A percentile compares a stretch with the other conserved stretches of the same genome.
phyloP scores from a whole-genome alignment of 2,797 vertebrate species.

The Melanogrammus aeglefinus region DNA sequence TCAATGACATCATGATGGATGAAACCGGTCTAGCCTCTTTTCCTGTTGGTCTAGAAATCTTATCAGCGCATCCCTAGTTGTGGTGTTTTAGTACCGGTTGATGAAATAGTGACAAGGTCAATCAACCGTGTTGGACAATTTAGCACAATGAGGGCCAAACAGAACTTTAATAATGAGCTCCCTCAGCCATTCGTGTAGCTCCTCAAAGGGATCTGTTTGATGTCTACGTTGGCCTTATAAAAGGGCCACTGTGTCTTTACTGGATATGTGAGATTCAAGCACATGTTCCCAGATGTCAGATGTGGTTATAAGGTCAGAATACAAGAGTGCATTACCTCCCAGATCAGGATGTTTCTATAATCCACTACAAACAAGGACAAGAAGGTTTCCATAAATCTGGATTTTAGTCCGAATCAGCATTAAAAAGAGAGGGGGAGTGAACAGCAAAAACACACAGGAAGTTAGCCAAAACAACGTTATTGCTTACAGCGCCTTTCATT shows the following conservation, averaged over 20 bases:
- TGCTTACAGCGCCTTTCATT: too few relatives aligned
- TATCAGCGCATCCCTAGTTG: neutral
- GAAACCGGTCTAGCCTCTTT: too few relatives aligned
- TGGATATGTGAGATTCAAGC: neutral
- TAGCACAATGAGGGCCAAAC: neutral
- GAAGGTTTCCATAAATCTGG: neutral
- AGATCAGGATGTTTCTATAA: neutral
- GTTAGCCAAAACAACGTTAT: too few relatives aligned
- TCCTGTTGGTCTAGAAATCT: neutral
- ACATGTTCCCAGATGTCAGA: neutral
- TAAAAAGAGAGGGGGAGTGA: neutral
- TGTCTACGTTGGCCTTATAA: neutral
- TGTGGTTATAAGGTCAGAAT: neutral
- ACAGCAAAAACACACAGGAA: too few relatives aligned
- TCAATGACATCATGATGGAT: too few relatives aligned
- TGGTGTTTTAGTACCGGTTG: neutral
- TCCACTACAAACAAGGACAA: neutral
- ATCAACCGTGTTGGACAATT: neutral
- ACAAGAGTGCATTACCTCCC: neutral
- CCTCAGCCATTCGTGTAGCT: neutral
- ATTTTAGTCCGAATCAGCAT: neutral
- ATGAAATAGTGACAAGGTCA: neutral
- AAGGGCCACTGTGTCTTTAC: neutral
- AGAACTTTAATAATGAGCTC: neutral
- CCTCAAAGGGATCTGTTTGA: neutral